Percentiles rank a stretch among this genome's conserved stretches.
phyloP scores from a whole-genome alignment of 2,888 invertebrate genomes.

The Sarcophaga variegata region DNA sequence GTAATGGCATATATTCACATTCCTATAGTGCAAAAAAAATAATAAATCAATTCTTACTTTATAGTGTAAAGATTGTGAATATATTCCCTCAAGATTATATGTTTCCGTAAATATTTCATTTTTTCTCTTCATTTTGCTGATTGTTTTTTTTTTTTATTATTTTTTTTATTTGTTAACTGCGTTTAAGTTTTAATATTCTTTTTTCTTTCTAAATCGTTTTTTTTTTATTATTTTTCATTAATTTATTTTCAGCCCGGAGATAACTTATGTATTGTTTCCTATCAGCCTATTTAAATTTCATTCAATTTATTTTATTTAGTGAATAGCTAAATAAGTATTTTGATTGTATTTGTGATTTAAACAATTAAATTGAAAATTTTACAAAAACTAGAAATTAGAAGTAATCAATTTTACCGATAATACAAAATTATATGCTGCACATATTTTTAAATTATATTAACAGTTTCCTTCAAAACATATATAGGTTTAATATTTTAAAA shows the following conservation, averaged over 20 bases:
- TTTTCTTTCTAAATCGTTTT: not conserved
- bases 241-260: constrained; percentile 67
- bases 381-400: constrained; percentile 49
- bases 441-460: not conserved
- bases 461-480: not conserved
- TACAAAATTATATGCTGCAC: not conserved
- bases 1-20: too few species aligned
- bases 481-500: not conserved
- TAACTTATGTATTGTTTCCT: constrained; percentile 54
- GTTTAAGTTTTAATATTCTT: not conserved
- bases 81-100: too few species aligned
- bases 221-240: constrained; percentile 36
- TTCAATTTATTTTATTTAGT: not conserved
- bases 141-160: constrained; percentile 11
- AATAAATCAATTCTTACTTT: too few species aligned
- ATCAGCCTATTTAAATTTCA: constrained; percentile 6
- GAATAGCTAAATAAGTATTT: not conserved
- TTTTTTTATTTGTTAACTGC: not conserved
- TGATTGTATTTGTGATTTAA: constrained; percentile 38
- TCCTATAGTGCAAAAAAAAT: too few species aligned
- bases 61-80: too few species aligned
- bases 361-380: constrained; percentile 65
- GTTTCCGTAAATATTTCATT: not conserved
- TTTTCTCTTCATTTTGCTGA: not conserved
- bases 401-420: constrained; percentile 43